These are phyloP conservation scores for Megaceryle torquata DNA, from an alignment of 2,113 vertebrate species.

Conservation along the genomic window DNA sequence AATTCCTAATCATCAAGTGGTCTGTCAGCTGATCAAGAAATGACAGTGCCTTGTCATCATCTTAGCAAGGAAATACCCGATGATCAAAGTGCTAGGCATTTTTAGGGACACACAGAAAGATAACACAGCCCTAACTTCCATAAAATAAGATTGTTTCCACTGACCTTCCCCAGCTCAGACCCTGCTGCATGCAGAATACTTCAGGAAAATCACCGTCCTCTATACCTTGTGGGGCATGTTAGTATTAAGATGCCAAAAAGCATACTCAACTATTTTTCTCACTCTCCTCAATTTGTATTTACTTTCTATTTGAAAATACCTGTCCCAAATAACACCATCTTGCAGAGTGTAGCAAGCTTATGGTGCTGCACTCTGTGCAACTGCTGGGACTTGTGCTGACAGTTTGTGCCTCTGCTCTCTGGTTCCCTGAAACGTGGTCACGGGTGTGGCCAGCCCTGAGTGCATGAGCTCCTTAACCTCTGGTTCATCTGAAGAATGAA, in stretches of 20 bases:
- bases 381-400: not conserved
- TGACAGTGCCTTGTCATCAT: not conserved
- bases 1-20: not conserved
- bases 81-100: not conserved
- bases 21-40: not conserved
- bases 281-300: not conserved
- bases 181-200: not conserved
- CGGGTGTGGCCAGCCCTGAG: rapidly evolving
- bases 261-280: not conserved
- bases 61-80: not conserved
- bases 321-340: not conserved
- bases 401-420: not conserved
- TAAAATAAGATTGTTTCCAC: not conserved
- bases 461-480: not conserved
- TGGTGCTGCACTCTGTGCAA: not conserved
- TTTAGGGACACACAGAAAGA: not conserved
- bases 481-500: not conserved
- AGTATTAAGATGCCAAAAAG: not conserved
- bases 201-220: not conserved
- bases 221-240: not conserved
- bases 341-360: not conserved
- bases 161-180: not conserved
- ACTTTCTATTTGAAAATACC: not conserved
- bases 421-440: not conserved
- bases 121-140: not conserved